A percentile compares a stretch with the other conserved stretches of the same genome.
These are phyloP conservation scores for Phaonia tiefii DNA, from an alignment of 2,888 invertebrate species.

Conservation along the genomic window DNA sequence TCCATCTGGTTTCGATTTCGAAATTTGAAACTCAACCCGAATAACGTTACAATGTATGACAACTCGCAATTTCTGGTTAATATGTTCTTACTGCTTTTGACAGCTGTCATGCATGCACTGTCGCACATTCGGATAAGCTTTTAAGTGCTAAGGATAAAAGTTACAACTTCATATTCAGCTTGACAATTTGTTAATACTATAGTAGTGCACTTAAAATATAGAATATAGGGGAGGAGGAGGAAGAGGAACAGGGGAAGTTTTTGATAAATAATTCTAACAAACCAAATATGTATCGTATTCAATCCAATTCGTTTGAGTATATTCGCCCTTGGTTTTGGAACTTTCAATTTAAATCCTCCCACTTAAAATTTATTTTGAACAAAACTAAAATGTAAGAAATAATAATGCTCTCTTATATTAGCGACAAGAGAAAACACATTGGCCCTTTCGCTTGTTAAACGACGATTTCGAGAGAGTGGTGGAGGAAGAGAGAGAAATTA, in stretches of 20 bases:
- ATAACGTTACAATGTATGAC: no score
- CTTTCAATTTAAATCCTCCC: slow-evolving; percentile 6
- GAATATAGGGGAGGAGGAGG: not conserved
- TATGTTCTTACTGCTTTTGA: no score
- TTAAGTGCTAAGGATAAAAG: no score
- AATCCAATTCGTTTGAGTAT: slow-evolving; percentile 37
- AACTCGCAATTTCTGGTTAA: no score
- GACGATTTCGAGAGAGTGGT: slow-evolving; percentile 36
- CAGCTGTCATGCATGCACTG: no score
- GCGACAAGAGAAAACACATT: slow-evolving; percentile 50
- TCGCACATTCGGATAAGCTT: no score
- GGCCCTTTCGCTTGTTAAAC: slow-evolving; percentile 36
- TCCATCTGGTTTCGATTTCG: slow-evolving; percentile 32
- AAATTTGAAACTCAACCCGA: no score
- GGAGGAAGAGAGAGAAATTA: slow-evolving; percentile 56
- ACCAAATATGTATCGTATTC: not conserved
- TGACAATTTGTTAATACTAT: slow-evolving; percentile 55
- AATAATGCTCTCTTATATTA: slow-evolving; percentile 46
- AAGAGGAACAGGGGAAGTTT: not conserved
- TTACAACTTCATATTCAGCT: not conserved
- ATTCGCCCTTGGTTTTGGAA: slow-evolving; percentile 28
- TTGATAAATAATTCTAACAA: not conserved
- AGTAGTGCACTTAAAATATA: slow-evolving; percentile 29
- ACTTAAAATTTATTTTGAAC: slow-evolving; percentile 1
- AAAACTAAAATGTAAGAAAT: slow-evolving; percentile 21